Base-by-base conservation (phyloP, 2,797 vertebrate species). In the Molossus molossus region DNA sequence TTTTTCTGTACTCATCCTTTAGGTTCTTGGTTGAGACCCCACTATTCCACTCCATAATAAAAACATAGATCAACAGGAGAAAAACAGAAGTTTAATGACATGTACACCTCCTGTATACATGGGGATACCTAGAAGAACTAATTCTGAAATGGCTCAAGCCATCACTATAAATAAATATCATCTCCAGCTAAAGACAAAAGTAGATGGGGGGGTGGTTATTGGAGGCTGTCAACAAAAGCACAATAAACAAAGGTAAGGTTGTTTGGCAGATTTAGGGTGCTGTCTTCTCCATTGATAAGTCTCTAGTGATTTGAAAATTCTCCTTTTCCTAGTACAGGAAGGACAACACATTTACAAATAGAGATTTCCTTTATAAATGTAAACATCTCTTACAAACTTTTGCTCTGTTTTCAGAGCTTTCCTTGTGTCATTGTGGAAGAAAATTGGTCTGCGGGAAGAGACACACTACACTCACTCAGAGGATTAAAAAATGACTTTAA, bases 1-100 rank as follows among this genome's bases (percentile, higher is more conserved):
- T 87, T 75, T 82, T 17, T 33, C 21, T 77, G 60, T 70, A 7
- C 40, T 45, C 40, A 45, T 14, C 64, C 4, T 53, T 83, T 69
- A 60, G 62, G n/a, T 95, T 83, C 29, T 69, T 83, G 62, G 27
- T 45, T 69, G 62, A 87, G 69, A 70, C 37, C 3, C 62, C 29
- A 20, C 29, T 6, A 9, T 15, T 3, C 0, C 6, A 6, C 25
- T 7, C n/a, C 0, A 0, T 27, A 76, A 89, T 60, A 23, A 75
- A 80, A 83, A 76, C 53, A 87, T 12, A 62, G 62, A 67, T 23
- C 81, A 67, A 91, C 82, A 33, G 40, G 67, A 58, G 37, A 58
- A 94, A 86, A 92, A 87, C 29, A 29, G 18, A 58, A 73, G 65
- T 81, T 87, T 67, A 76, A 76, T 60, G 75, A 67, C 62, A 60